phyloP scores from a whole-genome alignment of 2,888 invertebrate genomes.

The Phortica magna region DNA sequence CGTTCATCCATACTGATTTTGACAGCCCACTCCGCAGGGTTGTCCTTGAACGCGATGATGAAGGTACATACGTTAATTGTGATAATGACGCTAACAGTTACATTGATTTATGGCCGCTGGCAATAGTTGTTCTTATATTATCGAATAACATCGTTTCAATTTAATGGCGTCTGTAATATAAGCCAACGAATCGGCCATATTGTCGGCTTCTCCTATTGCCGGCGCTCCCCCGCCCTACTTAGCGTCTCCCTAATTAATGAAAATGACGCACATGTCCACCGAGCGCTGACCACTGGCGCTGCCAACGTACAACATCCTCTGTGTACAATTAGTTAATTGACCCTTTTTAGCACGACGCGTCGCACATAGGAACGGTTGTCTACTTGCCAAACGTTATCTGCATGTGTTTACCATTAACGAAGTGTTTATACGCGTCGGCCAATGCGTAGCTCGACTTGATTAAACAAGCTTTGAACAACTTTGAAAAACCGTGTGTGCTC shows the following conservation, averaged over 20 bases:
- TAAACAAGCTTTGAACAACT: not conserved
- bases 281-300: conserved; percentile 41
- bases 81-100: conserved; percentile 69
- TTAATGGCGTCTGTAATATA: conserved; percentile 58
- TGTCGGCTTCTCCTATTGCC: conserved; percentile 39
- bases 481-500: not conserved
- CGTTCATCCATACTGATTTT: conserved; percentile 51
- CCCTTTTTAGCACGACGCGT: conserved; percentile 37
- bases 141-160: not conserved
- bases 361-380: not conserved
- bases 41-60: conserved; percentile 50
- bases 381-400: conserved; percentile 19
- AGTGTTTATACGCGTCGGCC: conserved; percentile 13
- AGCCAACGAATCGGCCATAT: conserved; percentile 58
- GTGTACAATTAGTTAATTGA: conserved; percentile 71
- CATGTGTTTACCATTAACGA: conserved; percentile 6
- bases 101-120: conserved; percentile 64
- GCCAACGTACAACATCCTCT: conserved; percentile 51
- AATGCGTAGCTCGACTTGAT: conserved; percentile 26
- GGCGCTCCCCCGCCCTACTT: conserved; percentile 36
- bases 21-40: conserved; percentile 60
- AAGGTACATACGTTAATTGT: conserved; percentile 63
- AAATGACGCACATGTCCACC: conserved; percentile 45
- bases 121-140: conserved; percentile 33
- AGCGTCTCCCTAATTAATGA: conserved; percentile 58